A percentile compares a stretch with the other conserved stretches of the same genome.
Evolutionary conservation across 2,797 vertebrate species (phyloP).

Genomic region (Iguana delicatissima): DNA sequence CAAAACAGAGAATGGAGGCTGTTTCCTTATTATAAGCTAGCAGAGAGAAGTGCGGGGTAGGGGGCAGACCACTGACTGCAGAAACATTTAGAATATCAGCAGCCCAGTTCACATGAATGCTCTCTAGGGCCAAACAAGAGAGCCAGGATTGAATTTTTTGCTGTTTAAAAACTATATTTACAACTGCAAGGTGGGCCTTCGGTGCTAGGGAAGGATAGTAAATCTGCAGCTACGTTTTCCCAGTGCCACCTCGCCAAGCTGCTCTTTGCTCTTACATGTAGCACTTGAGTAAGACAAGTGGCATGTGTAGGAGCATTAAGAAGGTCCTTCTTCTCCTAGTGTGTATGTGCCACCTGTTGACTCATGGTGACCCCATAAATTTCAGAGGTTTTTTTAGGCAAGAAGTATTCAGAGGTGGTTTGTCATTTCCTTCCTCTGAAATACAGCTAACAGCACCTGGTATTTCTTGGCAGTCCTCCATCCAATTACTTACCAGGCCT

Average conservation of each 20-base stretch:
- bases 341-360: too few species aligned
- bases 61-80: neutral
- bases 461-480: too few species aligned
- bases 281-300: neutral
- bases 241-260: neutral
- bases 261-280: neutral
- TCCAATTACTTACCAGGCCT: too few species aligned
- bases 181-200: neutral
- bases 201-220: neutral
- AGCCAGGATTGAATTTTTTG: neutral
- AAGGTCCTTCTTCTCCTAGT: neutral
- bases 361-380: neutral
- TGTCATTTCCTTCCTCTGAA: neutral
- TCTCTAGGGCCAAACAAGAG: neutral
- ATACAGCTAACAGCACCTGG: too few species aligned
- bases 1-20: neutral
- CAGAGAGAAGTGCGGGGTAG: neutral
- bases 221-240: neutral
- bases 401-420: neutral
- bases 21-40: neutral
- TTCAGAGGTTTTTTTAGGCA: neutral
- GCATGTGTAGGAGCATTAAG: neutral
- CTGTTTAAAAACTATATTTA: neutral
- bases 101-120: neutral
- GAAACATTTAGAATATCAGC: neutral